A percentile compares a stretch with the other conserved stretches of the same genome.
Evolutionary conservation across 2,113 vertebrate species (phyloP).

Genomic region (Salminus brasiliensis): DNA sequence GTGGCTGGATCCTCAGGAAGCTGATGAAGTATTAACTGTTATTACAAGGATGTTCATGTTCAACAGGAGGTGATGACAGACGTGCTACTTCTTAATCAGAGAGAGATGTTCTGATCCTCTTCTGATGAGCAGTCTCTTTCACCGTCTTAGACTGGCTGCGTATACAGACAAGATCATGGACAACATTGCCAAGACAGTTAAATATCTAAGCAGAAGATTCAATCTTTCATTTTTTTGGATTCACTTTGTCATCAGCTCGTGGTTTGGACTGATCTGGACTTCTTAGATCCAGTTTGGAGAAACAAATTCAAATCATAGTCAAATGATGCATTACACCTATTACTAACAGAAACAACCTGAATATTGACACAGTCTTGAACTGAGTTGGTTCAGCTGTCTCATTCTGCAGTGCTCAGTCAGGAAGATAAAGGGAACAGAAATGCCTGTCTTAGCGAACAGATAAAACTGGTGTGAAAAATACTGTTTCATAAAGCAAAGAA

Average conservation of each 20-base stretch:
- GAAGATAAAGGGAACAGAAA: constrained; percentile 34
- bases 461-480: constrained; percentile 34
- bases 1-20: constrained; percentile 25
- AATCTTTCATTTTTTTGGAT: background rate
- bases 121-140: background rate
- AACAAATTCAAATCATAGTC: no score
- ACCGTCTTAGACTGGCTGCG: background rate
- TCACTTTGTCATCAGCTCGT: background rate
- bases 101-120: background rate
- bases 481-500: no score
- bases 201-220: background rate
- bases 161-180: constrained; percentile 3
- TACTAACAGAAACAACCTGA: background rate
- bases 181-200: constrained; percentile 11
- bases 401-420: background rate
- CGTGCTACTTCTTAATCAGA: background rate
- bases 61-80: background rate
- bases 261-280: constrained; percentile 3
- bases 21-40: background rate
- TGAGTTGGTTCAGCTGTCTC: background rate
- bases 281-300: no score
- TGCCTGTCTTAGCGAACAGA: background rate
- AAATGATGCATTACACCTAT: background rate
- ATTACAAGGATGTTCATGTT: background rate
- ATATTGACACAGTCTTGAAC: background rate